Conservation (phyloP, 2,888 invertebrate species). For the Lamproptera curius region DNA sequence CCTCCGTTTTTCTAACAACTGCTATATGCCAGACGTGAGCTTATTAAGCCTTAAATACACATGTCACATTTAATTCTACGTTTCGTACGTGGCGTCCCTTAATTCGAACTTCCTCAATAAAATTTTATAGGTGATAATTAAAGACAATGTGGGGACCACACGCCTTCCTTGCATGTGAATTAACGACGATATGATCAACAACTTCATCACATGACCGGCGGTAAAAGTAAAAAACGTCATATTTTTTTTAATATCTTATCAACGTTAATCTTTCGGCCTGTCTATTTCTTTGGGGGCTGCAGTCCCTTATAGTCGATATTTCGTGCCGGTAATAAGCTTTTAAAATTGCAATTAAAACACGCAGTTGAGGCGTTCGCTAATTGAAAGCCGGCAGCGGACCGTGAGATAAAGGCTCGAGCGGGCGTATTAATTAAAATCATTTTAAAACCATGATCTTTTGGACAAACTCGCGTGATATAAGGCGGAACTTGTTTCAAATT, state of each 20-base stretch:
- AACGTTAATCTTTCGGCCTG: too few species aligned
- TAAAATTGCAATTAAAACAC: neutral
- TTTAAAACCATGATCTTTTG: too few species aligned
- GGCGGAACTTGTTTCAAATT: too few species aligned
- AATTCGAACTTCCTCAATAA: slow-evolving; percentile 69
- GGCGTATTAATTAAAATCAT: too few species aligned
- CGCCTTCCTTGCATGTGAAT: slow-evolving; percentile 1
- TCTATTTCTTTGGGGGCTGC: too few species aligned
- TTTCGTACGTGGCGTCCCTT: slow-evolving; percentile 40
- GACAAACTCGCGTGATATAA: too few species aligned
- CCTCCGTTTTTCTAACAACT: neutral
- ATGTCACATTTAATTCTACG: slow-evolving; percentile 7
- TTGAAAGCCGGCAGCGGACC: too few species aligned
- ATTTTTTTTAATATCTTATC: too few species aligned
- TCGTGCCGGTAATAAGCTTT: too few species aligned
- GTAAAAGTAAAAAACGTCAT: too few species aligned
- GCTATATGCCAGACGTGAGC: neutral
- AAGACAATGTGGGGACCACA: slow-evolving; percentile 25
- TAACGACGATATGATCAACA: neutral
- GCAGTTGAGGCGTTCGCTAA: neutral
- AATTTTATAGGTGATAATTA: slow-evolving; percentile 65
- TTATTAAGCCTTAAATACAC: slow-evolving; percentile 6
- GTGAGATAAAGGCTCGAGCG: too few species aligned
- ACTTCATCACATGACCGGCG: neutral
- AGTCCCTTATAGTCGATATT: too few species aligned